Base-by-base conservation (phyloP, 2,888 invertebrate genomes). In the Microplitis manilae region DNA sequence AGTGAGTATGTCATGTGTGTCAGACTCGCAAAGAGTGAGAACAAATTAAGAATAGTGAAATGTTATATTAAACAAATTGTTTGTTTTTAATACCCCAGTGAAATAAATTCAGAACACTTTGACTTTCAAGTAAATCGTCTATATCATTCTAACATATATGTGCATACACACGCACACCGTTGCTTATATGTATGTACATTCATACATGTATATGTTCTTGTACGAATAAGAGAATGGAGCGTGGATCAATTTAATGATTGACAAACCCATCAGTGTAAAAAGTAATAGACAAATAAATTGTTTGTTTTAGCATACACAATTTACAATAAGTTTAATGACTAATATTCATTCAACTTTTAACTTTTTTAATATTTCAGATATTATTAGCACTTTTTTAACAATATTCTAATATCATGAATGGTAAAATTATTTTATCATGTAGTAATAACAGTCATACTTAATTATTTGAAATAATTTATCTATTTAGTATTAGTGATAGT, bases 1-100 rank as follows among this genome's bases (percentile, higher is more conserved):
- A 50, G 50, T 2, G 50, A 50, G 13, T 50, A 50, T 50, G 50
- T 50, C 4, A 50, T 13, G 5, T 50, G 50, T 50, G 50, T 13
- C 50, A 30, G 2, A 30, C 30, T 50, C 6, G 13, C 13, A 50
- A 13, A 50, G 13, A 50, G 50, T 50, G 50, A 50, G 50, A 50
- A 50, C 50, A 13, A 50, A 50, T 50, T 50, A 50, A 50, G 6
- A 13, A 65, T 50, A 61, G 50, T 68, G 50, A 76, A 59, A 71
- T 64, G 68, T 60, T 68, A 50, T 50, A 50, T 50, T 9, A 50
- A 50, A 13, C 50, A 50, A 50, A 50, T 50, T 50, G 50, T 50
- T 50, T 50, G 50, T 50, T 50, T 50, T 50, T 50, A 50, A 50
- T 13, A 13, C 50, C 50, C 13, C 50, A 13, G 50, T 50, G 50